Base-by-base conservation (phyloP, 1,140 invertebrate species). In the Parapsyche elsis region DNA sequence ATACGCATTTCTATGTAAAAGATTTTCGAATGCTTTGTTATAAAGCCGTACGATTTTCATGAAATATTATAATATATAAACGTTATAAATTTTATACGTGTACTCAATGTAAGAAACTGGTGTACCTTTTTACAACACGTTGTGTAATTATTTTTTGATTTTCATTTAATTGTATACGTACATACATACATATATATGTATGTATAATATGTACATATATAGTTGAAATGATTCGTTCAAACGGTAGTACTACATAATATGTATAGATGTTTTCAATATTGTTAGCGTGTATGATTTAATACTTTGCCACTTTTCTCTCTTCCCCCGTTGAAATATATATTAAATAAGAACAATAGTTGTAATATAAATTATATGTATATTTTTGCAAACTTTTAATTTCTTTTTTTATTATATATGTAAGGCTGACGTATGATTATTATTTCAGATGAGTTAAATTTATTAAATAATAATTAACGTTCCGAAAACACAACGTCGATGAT, bases 1-100 rank as follows among this genome's bases (percentile, higher is more conserved):
- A 67, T 67, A 23, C 24, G 64, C 64, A 67, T 67, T 67, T 67
- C 2, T 67, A 67, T 67, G 24, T 67, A 67, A 26, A 23, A 23
- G 26, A 67, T 53, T 53, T 67, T 67, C 21, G 10, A 67, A 23
- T 67, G 64, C 21, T 67, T 67, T 61, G 9, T 67, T 24, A 67
- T 26, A 23, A 38, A 67, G 24, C 24, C 14, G 23, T 30, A 67
- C 64, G 64, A 67, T 67, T 67, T 67, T 67, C 57, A 61, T 67
- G 14, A 67, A 2, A 26, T 67, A 26, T 30, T 38, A 38, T 38
- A 38, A 1, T 38, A 7, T 38, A 26, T 67, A 30, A 67, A 67
- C 24, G 24, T 26, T 67, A 26, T 26, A 26, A 67, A 23, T 67
- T 4, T 67, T 67, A 67, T 30, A n/a, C 21, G 19, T 67, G 26